phyloP scores from a whole-genome alignment of 2,888 invertebrate species.

The Cryptus viduatorius region DNA sequence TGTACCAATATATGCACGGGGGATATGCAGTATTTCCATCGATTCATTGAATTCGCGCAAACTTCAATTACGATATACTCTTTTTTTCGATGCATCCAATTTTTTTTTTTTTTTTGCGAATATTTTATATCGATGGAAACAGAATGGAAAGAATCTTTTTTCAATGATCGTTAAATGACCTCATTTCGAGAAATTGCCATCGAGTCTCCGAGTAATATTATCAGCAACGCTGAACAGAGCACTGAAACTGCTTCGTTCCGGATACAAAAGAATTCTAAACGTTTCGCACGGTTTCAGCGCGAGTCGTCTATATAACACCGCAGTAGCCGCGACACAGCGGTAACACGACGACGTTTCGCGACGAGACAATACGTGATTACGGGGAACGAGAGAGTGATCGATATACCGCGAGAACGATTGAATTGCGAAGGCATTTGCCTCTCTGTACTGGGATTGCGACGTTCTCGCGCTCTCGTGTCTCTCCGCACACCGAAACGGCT shows the following conservation, averaged over 20 bases:
- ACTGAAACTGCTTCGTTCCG: constrained; percentile 30
- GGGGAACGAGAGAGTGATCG: constrained; percentile 62
- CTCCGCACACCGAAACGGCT: constrained; percentile 32
- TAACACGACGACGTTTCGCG: constrained; percentile 53
- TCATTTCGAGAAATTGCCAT: constrained; percentile 9
- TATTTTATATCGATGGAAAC: background rate
- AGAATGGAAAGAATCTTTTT: background rate
- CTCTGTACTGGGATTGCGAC: constrained; percentile 4
- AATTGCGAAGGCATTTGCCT: constrained; percentile 43
- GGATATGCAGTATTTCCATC: no score
- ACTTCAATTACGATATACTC: no score
- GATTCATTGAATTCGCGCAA: no score
- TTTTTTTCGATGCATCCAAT: no score
- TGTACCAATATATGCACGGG: no score
- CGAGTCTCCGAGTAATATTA: constrained; percentile 3
- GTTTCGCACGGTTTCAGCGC: constrained; percentile 36
- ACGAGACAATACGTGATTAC: constrained; percentile 72
- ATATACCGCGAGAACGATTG: constrained; percentile 59
- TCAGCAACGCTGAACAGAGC: constrained; percentile 16
- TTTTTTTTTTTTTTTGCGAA: background rate
- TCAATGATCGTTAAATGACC: constrained; percentile 2
- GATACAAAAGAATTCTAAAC: constrained; percentile 50
- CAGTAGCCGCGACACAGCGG: constrained; percentile 12
- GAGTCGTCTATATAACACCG: constrained; percentile 48
- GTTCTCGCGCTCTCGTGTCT: constrained; percentile 9